Base-by-base conservation (phyloP, 2,888 invertebrate genomes). In the Drosophila hawaiiensis region DNA sequence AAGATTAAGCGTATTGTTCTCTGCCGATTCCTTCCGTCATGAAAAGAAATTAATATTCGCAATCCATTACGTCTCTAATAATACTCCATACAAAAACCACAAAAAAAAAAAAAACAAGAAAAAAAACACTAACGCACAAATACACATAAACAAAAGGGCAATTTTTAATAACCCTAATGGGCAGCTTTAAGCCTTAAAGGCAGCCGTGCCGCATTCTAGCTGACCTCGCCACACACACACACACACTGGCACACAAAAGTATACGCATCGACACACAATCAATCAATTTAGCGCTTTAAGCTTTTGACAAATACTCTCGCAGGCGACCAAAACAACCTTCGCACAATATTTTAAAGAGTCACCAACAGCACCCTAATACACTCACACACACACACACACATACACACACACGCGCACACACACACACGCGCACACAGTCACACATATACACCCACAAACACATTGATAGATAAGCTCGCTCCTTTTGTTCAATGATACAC, bases 11-110 rank as follows among this genome's bases (percentile, higher is more conserved):
- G 74, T 80, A 83, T 88, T 88, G 87, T 87, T 89, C 87, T 83
- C 72, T 62, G 66, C 41, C 82, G 87, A 89, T 89, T 82, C 74
- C 71, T 88, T 89, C 82, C 78, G 82, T 82, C 89, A 87, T 87
- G 87, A 89, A 82, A 87, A 80, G 89, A 79, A 84, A 87, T 87
- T 86, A 87, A 89, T 87, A 89, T 89, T 89, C 86, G 86, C 88
- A 88, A 88, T 86, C 85, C 85, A 86, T 86, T 86, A 88, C 76
- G 76, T 65, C 74, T 82, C 85, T 83, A 86, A 83, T 85, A 85
- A 82, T 73, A 71, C 67, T 73, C 49, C 39, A 73, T 55, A 68
- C 29, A 73, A 61, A 68, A 64, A 47, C 39, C 59, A 60, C 50
- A 62, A 62, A 28, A 47, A 56, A 62, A 28, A 47, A 56, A 28